These are phyloP conservation scores for Sebastes oblongus DNA, from an alignment of 2,797 vertebrate genomes.

Conservation along the genomic window DNA sequence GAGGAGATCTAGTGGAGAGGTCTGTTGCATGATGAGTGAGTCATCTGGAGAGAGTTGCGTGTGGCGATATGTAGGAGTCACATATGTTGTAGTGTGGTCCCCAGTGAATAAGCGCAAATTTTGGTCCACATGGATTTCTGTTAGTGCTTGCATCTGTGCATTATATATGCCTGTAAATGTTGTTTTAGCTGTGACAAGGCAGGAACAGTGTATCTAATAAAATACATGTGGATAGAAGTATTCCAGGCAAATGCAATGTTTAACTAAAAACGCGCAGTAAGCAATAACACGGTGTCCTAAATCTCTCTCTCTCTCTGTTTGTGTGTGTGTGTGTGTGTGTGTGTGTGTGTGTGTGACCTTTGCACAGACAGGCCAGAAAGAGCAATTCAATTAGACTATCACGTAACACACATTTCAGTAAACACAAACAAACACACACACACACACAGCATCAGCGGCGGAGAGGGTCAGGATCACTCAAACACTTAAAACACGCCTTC, in stretches of 20 bases:
- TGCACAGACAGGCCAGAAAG: slow-evolving; percentile 48
- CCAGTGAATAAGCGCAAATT: not conserved
- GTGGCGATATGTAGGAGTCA: not conserved
- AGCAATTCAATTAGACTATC: slow-evolving; percentile 65
- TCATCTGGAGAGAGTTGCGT: not conserved
- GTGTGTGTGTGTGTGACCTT: slow-evolving; percentile 39
- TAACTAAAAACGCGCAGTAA: not conserved
- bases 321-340: not conserved
- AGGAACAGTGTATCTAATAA: not conserved
- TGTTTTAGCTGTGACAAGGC: not conserved
- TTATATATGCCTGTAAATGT: not conserved
- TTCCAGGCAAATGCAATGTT: not conserved
- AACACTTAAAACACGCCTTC: slow-evolving; percentile 12
- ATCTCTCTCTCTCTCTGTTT: not conserved
- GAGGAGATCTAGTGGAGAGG: not conserved
- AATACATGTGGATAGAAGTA: not conserved
- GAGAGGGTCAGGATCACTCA: not conserved
- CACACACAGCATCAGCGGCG: not conserved
- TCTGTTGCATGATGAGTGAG: not conserved
- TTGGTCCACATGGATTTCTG: not conserved
- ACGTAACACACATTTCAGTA: slow-evolving; percentile 33
- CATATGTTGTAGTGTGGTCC: not conserved
- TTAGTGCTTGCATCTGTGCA: not conserved
- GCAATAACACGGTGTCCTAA: not conserved
- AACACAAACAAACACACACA: slow-evolving; percentile 22